phyloP scores from a whole-genome alignment of 2,797 vertebrate genomes.

The Clarias pachynema region DNA sequence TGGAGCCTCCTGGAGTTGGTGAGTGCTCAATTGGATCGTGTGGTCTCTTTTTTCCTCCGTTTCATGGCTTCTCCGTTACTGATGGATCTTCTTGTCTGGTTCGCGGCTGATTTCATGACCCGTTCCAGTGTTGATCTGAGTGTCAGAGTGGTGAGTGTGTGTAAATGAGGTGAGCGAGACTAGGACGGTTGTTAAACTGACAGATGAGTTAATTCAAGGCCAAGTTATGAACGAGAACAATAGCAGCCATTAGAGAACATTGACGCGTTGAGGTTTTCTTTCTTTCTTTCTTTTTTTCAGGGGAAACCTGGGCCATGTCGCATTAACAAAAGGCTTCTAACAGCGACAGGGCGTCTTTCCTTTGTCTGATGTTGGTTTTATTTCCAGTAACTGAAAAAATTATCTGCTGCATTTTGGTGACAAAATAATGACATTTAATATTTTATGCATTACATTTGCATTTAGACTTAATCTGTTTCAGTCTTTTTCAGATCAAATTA shows the following conservation, averaged over 20 bases:
- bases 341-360: background rate
- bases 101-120: slow-evolving; percentile 19
- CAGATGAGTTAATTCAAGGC: slow-evolving; percentile 38
- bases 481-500: too few species aligned
- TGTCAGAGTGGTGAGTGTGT: slow-evolving; percentile 23
- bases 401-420: background rate
- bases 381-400: background rate
- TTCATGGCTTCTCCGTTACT: slow-evolving; percentile 17
- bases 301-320: background rate
- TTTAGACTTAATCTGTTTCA: background rate
- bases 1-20: slow-evolving; percentile 50
- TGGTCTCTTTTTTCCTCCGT: slow-evolving; percentile 24
- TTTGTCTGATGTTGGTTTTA: background rate
- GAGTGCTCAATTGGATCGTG: slow-evolving; percentile 50
- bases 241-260: slow-evolving; percentile 30
- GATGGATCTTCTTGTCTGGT: slow-evolving; percentile 40
- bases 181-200: slow-evolving; percentile 23
- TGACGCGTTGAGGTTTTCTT: background rate
- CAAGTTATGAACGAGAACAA: slow-evolving; percentile 11
- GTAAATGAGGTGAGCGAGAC: slow-evolving; percentile 34
- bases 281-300: background rate
- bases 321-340: background rate
- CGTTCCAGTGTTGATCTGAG: slow-evolving; percentile 39
- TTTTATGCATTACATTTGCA: background rate
- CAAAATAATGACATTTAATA: background rate